Conservation (phyloP, 2,113 vertebrate species). For the Gavia stellata region DNA sequence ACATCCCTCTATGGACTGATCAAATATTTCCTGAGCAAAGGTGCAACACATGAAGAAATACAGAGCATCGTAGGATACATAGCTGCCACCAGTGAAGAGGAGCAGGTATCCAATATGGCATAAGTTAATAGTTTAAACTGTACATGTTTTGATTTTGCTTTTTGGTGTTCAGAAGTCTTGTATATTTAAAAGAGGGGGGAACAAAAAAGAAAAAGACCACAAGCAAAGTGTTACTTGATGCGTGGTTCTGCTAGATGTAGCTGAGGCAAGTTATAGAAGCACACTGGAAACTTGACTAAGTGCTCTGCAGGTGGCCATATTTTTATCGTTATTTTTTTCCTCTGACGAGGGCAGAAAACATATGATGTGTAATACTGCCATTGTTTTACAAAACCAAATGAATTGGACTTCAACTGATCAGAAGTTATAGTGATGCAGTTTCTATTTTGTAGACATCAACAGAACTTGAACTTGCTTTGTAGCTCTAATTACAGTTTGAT, state of each 20-base stretch:
- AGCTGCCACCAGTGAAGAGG: slow-evolving; percentile 88
- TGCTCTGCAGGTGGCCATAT: background rate
- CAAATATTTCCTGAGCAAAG: slow-evolving; percentile 96
- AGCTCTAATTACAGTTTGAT: background rate
- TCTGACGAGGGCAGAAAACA: background rate
- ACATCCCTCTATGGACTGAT: slow-evolving; percentile 88
- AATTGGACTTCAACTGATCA: background rate
- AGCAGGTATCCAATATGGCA: slow-evolving; percentile 78
- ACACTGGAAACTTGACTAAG: background rate
- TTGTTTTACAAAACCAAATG: background rate
- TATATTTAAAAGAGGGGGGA: background rate
- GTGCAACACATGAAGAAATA: slow-evolving; percentile 90
- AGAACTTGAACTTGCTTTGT: background rate
- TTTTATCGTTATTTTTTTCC: background rate
- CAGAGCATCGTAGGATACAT: slow-evolving; percentile 94
- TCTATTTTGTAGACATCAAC: background rate
- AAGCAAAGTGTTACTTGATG: background rate
- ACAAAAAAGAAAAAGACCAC: background rate
- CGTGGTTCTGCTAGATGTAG: background rate
- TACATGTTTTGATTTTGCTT: background rate
- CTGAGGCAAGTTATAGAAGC: background rate
- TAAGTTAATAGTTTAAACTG: background rate
- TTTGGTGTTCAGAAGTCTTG: background rate
- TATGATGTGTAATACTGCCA: background rate
- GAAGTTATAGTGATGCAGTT: background rate